Percentiles rank a stretch among this genome's conserved stretches.
Conservation (phyloP, 35 echinoderm and acorn worm species). For the Stichopus chloronotus region DNA sequence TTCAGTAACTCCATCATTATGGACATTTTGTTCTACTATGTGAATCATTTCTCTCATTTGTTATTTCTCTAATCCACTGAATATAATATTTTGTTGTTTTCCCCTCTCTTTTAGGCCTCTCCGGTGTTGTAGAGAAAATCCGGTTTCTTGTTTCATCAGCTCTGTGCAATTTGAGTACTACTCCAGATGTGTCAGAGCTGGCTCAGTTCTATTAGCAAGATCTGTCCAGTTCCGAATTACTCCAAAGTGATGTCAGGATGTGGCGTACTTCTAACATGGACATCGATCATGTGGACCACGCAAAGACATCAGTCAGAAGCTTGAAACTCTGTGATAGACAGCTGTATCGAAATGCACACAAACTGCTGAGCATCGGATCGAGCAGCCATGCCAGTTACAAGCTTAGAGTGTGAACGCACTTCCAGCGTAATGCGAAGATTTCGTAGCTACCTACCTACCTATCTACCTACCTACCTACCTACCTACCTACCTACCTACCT, state of each 20-base stretch:
- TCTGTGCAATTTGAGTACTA: constrained; percentile 37
- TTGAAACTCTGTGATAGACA: constrained; percentile 38
- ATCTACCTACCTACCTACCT: constrained; percentile 47
- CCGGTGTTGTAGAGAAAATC: constrained; percentile 38
- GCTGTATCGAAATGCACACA: constrained; percentile 4
- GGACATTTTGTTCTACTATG: constrained; percentile 4
- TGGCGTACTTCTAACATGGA: constrained; percentile 33
- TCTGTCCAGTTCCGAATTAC: constrained; percentile 28
- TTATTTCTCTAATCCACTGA: neutral
- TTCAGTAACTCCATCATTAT: constrained; percentile 11
- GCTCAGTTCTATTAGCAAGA: constrained; percentile 39
- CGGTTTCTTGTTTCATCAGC: constrained; percentile 15
- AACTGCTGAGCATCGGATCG: constrained; percentile 33
- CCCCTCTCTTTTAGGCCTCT: neutral
- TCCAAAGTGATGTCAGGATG: constrained; percentile 45
- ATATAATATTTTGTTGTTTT: neutral
- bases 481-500: constrained; percentile 49
- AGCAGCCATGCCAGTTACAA: neutral
- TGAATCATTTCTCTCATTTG: neutral
- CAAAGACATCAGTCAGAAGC: constrained; percentile 30
- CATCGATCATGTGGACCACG: constrained; percentile 22
- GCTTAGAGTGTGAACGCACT: neutral
- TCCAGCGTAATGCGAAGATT: neutral
- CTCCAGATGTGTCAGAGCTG: constrained; percentile 35
- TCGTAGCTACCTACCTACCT: constrained; percentile 47